A percentile compares a stretch with the other conserved stretches of the same genome.
These are phyloP conservation scores for Bos indicus DNA, from an alignment of 2,113 vertebrate species.

Conservation along the genomic window DNA sequence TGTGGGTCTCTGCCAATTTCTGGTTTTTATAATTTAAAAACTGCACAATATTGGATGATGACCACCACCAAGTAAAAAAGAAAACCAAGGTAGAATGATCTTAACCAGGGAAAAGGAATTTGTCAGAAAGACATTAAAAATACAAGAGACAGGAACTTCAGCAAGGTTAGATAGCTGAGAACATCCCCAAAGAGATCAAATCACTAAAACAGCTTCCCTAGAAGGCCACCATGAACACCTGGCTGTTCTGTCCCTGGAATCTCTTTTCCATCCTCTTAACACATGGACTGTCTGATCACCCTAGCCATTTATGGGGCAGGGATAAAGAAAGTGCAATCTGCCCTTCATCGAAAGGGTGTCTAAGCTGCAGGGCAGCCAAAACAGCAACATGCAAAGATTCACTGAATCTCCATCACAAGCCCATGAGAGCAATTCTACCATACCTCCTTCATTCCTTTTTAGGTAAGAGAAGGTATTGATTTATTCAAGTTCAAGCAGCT, in stretches of 20 bases:
- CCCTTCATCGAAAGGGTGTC: not conserved
- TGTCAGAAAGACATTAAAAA: not conserved
- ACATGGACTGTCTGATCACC: not conserved
- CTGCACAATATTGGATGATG: not conserved
- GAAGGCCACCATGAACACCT: not conserved
- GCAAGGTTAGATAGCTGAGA: not conserved
- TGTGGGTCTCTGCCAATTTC: not conserved
- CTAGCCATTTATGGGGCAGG: fast-evolving
- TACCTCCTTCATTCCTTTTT: not conserved
- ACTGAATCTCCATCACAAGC: not conserved
- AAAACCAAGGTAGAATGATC: not conserved
- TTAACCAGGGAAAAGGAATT: not conserved
- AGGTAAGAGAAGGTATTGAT: not conserved
- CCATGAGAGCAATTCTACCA: not conserved
- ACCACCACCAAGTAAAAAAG: not conserved
- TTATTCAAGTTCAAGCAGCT: not conserved
- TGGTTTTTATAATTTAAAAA: not conserved
- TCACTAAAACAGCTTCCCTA: not conserved
- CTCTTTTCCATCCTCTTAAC: not conserved
- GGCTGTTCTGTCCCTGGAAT: not conserved
- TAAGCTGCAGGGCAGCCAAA: not conserved
- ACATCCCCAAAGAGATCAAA: not conserved
- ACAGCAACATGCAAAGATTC: not conserved
- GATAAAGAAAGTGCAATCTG: not conserved
- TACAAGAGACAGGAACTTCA: not conserved